Conservation (phyloP, 2,797 vertebrate species). For the Sebastes miniatus region DNA sequence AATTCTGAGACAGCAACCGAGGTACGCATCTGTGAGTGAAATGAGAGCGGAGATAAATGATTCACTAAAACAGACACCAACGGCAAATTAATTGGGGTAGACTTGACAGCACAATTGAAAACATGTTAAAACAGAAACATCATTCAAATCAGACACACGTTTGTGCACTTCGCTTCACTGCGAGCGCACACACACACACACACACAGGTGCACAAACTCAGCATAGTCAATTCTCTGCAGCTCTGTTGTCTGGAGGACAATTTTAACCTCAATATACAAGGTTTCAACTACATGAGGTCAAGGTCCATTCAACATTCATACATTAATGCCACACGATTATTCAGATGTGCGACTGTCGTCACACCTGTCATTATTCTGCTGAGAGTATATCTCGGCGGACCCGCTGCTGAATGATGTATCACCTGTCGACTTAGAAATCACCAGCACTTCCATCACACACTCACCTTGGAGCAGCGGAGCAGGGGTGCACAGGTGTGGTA, state of each 20-base stretch:
- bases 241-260: constrained; percentile 25
- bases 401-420: constrained; percentile 81
- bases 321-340: constrained; percentile 75
- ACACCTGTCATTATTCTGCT: constrained; percentile 77
- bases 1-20: constrained; percentile 24
- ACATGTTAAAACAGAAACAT: constrained; percentile 48
- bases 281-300: constrained; percentile 65
- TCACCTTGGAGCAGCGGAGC: constrained; percentile 69
- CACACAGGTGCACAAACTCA: not conserved
- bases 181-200: not conserved
- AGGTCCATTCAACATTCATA: constrained; percentile 69
- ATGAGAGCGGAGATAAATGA: constrained; percentile 52
- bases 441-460: constrained; percentile 62
- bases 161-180: not conserved
- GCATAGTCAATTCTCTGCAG: not conserved
- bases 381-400: constrained; percentile 69
- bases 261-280: constrained; percentile 48
- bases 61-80: constrained; percentile 45
- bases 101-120: constrained; percentile 48
- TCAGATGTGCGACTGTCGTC: constrained; percentile 75
- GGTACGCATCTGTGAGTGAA: constrained; percentile 37
- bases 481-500: constrained; percentile 75
- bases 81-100: constrained; percentile 53
- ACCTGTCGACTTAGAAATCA: constrained; percentile 78
- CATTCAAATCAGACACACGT: constrained; percentile 39